A percentile compares a stretch with the other conserved stretches of the same genome.
Conservation (phyloP, 1,140 invertebrate genomes). For the Cyclargus thomasi region DNA sequence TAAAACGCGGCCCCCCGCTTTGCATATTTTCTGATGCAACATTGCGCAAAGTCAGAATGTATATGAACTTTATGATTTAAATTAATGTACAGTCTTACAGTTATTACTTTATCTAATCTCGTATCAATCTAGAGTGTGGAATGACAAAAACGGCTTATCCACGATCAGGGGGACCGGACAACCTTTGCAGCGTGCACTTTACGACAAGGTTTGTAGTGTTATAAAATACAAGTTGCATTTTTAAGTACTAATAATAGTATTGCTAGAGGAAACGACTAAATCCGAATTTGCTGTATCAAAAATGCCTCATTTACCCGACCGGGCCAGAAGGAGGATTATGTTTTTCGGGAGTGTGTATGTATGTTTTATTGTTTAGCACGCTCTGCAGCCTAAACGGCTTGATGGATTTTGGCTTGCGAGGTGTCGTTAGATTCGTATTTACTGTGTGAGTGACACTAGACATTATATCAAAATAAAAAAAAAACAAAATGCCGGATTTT, state of each 20-base stretch:
- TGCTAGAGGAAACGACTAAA: no score
- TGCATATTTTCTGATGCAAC: constrained; percentile 3
- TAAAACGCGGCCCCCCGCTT: not conserved
- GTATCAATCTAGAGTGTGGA: not conserved
- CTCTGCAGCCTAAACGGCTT: no score
- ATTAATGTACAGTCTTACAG: not conserved
- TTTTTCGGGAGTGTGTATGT: no score
- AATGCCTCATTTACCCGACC: no score
- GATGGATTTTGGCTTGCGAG: no score
- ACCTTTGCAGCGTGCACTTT: not conserved
- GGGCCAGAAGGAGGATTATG: no score
- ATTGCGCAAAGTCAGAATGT: not conserved
- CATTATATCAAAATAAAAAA: no score
- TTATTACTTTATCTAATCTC: constrained; percentile 1
- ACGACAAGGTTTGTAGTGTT: not conserved
- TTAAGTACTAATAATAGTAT: not conserved
- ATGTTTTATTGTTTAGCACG: no score
- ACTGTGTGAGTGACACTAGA: no score
- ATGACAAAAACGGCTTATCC: not conserved
- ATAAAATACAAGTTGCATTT: not conserved
- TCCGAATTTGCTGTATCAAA: no score
- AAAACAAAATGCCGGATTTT: no score
- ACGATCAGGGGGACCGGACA: not conserved
- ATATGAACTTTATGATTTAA: not conserved
- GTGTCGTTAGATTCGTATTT: no score